Percentiles rank a stretch among this genome's conserved stretches.
Conservation (phyloP, 2,888 invertebrate species). For the Coenonympha glycerion region DNA sequence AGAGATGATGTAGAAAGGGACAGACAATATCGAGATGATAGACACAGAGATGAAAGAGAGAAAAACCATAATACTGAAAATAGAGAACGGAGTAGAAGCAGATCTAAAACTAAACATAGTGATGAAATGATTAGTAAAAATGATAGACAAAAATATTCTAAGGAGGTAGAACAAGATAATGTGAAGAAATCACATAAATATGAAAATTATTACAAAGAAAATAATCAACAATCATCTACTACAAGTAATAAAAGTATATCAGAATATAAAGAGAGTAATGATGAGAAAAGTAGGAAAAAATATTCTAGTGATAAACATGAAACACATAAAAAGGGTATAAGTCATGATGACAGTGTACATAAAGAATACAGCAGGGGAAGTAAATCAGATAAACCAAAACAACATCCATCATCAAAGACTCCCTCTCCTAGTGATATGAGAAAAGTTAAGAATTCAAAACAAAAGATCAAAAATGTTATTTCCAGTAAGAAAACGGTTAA, state of each 20-base stretch:
- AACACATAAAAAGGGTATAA: constrained; percentile 12
- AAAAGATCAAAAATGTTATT: constrained; percentile 25
- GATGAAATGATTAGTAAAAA: constrained; percentile 16
- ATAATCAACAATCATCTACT: constrained; percentile 14
- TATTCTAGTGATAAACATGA: constrained; percentile 15
- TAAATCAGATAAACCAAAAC: constrained; percentile 18
- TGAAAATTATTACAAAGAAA: constrained; percentile 18
- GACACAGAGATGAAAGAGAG: constrained; percentile 27
- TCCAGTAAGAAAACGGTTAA: constrained; percentile 29
- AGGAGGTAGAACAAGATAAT: constrained; percentile 14
- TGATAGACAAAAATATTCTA: constrained; percentile 9
- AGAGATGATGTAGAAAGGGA: constrained; percentile 18
- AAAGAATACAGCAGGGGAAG: constrained; percentile 19
- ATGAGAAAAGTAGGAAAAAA: constrained; percentile 15
- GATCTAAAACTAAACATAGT: constrained; percentile 23
- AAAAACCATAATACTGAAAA: constrained; percentile 14
- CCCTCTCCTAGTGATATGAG: constrained; percentile 32
- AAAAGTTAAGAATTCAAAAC: constrained; percentile 29
- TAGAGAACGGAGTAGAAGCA: constrained; percentile 25
- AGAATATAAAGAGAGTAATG: constrained; percentile 22
- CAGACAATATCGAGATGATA: constrained; percentile 20
- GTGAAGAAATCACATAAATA: constrained; percentile 25
- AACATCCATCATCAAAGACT: constrained; percentile 27
- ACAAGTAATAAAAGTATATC: constrained; percentile 11
- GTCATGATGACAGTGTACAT: constrained; percentile 14